These are phyloP conservation scores for Gymnocephalus cernua DNA, from an alignment of 2,113 vertebrate species.

Conservation along the genomic window DNA sequence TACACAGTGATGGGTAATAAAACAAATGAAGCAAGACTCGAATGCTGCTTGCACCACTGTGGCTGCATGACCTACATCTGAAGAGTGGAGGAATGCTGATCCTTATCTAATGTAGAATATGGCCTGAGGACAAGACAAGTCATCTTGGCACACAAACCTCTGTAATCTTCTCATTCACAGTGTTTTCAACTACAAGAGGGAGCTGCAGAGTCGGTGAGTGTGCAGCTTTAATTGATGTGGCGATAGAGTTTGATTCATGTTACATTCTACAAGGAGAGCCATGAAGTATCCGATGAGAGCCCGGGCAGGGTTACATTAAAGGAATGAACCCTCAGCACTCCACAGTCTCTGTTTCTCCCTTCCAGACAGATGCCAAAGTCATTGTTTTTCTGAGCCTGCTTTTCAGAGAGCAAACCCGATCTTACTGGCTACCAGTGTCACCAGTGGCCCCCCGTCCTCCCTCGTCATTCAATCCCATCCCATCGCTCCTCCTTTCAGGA, in stretches of 20 bases:
- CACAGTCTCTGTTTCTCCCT: constrained; percentile 64
- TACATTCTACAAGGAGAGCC: constrained; percentile 61
- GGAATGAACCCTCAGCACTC: constrained; percentile 68
- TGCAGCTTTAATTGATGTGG: constrained; percentile 65
- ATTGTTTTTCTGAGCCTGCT: constrained; percentile 75
- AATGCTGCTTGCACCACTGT: constrained; percentile 41
- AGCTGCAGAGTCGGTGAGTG: constrained; percentile 41
- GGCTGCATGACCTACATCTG: constrained; percentile 78
- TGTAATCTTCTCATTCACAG: constrained; percentile 46
- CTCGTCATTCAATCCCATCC: constrained; percentile 82
- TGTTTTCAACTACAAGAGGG: constrained; percentile 47
- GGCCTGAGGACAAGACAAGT: constrained; percentile 69
- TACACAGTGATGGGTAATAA: constrained; percentile 61
- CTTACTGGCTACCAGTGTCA: constrained; percentile 78
- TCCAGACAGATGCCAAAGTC: constrained; percentile 82
- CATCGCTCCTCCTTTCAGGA: constrained; percentile 78
- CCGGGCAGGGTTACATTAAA: constrained; percentile 74
- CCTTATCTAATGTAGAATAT: constrained; percentile 71
- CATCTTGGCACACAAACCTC: constrained; percentile 61
- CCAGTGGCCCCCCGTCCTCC: constrained; percentile 73
- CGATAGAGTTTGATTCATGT: constrained; percentile 63
- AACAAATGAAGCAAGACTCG: constrained; percentile 64
- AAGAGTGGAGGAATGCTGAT: constrained; percentile 68
- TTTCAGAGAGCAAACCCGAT: constrained; percentile 78
- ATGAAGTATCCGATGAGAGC: constrained; percentile 68